These are phyloP conservation scores for Ciconia maguari DNA, from an alignment of 2,113 vertebrate genomes.

Conservation along the genomic window DNA sequence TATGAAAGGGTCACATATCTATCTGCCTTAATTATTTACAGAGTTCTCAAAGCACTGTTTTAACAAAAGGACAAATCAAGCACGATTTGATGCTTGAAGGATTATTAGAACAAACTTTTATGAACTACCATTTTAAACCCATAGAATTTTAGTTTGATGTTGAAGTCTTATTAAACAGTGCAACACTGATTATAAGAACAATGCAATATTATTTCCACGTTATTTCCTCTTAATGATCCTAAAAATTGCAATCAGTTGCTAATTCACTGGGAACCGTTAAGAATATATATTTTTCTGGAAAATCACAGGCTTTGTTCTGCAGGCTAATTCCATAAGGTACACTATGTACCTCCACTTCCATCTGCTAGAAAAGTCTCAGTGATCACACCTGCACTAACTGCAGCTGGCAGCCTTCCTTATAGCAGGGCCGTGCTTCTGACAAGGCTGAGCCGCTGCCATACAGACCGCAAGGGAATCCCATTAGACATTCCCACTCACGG, in stretches of 20 bases:
- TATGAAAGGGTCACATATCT: neutral
- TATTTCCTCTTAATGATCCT: neutral
- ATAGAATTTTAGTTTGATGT: neutral
- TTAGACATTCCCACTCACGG: fast-evolving
- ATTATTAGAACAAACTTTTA: neutral
- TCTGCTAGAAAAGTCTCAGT: neutral
- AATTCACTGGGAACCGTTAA: neutral
- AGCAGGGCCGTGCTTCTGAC: neutral
- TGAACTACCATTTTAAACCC: neutral
- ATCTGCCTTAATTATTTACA: neutral
- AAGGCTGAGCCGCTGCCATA: neutral
- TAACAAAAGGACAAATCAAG: neutral
- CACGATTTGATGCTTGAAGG: neutral
- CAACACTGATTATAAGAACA: neutral
- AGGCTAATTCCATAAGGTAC: neutral
- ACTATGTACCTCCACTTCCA: neutral
- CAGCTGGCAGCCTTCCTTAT: neutral
- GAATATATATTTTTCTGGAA: neutral
- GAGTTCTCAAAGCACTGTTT: neutral
- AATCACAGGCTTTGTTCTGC: neutral
- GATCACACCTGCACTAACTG: neutral
- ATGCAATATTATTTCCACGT: neutral
- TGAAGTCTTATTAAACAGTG: neutral
- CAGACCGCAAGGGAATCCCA: neutral
- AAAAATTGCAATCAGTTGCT: neutral